phyloP scores from a whole-genome alignment of 1,140 invertebrate genomes.

The Aphelenchoides besseyi region DNA sequence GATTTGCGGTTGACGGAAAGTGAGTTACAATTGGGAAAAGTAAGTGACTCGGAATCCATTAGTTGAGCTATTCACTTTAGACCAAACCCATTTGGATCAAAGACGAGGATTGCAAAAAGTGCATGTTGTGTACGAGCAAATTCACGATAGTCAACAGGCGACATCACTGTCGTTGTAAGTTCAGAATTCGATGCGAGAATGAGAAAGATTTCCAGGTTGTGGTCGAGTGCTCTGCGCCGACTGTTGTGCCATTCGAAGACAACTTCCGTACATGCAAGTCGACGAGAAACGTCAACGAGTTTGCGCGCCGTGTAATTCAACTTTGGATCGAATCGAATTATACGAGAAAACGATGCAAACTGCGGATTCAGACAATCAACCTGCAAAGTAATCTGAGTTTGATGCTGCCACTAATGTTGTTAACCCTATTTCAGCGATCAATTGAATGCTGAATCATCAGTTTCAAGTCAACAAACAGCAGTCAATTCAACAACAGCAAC shows the following conservation, averaged over 20 bases:
- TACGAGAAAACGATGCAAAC: slow-evolving; percentile 11
- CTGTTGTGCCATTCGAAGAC: slow-evolving; percentile 44
- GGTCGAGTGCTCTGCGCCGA: slow-evolving; percentile 39
- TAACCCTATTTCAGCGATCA: no score
- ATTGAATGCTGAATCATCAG: neutral
- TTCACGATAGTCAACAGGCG: slow-evolving; percentile 89
- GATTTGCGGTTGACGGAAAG: slow-evolving; percentile 22
- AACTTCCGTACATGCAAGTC: slow-evolving; percentile 31
- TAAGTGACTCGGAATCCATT: neutral
- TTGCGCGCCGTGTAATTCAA: slow-evolving; percentile 11
- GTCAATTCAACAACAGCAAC: no score
- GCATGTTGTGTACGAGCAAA: slow-evolving; percentile 81
- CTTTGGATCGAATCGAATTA: slow-evolving; percentile 18
- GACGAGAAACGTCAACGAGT: slow-evolving; percentile 20
- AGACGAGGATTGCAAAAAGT: slow-evolving; percentile 80
- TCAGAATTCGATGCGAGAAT: no score
- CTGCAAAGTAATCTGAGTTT: no score
- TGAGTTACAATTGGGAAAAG: slow-evolving; percentile 17
- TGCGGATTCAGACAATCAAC: neutral
- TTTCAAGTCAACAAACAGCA: no score
- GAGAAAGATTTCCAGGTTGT: no score
- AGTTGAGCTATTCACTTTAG: neutral
- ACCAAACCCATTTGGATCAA: slow-evolving; percentile 72
- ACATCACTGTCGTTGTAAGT: slow-evolving; percentile 68
- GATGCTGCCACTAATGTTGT: no score